Evolutionary conservation across 1,140 invertebrate genomes (phyloP).

Genomic region (Sipha flava): DNA sequence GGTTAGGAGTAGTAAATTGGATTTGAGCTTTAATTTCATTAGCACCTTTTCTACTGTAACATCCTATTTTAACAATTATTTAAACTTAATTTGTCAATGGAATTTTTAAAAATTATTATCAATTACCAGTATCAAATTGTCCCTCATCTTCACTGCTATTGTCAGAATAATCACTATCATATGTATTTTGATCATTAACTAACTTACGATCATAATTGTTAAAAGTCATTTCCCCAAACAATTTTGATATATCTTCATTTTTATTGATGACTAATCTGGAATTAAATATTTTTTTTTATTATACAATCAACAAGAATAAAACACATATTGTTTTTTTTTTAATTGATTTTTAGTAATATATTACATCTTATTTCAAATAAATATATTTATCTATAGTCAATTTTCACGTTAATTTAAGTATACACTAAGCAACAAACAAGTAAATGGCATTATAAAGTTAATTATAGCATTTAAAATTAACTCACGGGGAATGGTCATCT

Average conservation of each 20-base stretch:
- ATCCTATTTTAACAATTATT: background rate
- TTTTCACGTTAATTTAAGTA: too few species aligned
- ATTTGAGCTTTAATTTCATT: conserved; percentile 17
- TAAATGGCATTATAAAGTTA: background rate
- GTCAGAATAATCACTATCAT: conserved; percentile 9
- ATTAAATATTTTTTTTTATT: too few species aligned
- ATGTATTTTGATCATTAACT: conserved; percentile 12
- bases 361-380: too few species aligned
- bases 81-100: background rate
- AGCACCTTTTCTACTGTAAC: conserved; percentile 8
- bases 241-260: background rate
- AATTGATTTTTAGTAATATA: too few species aligned
- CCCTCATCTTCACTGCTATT: background rate
- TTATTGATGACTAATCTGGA: background rate
- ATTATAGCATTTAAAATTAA: background rate
- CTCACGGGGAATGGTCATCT: background rate
- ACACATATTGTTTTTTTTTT: too few species aligned
- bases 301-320: too few species aligned
- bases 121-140: conserved; percentile 6
- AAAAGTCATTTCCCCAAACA: conserved; percentile 23
- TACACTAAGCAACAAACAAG: background rate
- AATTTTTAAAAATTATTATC: background rate
- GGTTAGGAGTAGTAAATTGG: conserved; percentile 39
- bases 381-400: too few species aligned
- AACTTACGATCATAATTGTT: conserved; percentile 16